These are phyloP conservation scores for Mungos mungo DNA, from an alignment of 2,113 vertebrate genomes.

Conservation along the genomic window DNA sequence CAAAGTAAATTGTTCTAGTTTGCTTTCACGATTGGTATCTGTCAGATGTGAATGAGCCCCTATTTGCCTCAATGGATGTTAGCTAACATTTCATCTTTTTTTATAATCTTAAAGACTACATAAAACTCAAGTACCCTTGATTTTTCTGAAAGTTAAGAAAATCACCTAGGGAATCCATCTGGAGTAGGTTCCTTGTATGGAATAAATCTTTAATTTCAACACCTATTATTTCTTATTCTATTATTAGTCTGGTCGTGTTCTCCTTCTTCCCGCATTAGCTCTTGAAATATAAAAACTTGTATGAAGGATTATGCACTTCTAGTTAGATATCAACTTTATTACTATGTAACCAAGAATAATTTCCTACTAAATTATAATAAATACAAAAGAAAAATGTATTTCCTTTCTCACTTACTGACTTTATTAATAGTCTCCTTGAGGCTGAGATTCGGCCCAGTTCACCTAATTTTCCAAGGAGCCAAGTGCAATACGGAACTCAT, in stretches of 20 bases:
- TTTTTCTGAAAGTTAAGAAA: conserved; percentile 32
- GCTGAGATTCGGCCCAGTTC: neutral
- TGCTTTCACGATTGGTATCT: neutral
- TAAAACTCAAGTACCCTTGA: neutral
- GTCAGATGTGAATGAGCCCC: neutral
- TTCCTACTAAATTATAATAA: conserved; percentile 25
- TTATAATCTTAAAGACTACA: neutral
- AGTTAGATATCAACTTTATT: conserved; percentile 44
- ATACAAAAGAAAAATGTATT: neutral
- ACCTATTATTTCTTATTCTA: neutral
- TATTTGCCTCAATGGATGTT: neutral
- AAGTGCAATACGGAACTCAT: neutral
- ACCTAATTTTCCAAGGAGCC: neutral
- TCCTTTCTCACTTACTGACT: neutral
- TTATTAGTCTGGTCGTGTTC: neutral
- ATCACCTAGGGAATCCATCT: neutral
- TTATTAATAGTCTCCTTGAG: neutral
- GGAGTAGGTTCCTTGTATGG: neutral
- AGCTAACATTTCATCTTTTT: neutral
- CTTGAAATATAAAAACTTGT: conserved; percentile 31
- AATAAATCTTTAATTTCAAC: neutral
- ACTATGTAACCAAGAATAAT: conserved; percentile 26
- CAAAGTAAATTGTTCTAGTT: neutral
- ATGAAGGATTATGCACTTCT: neutral
- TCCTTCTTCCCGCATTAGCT: conserved; percentile 11